phyloP scores from a whole-genome alignment of 2,113 vertebrate species.

The Orycteropus afer region DNA sequence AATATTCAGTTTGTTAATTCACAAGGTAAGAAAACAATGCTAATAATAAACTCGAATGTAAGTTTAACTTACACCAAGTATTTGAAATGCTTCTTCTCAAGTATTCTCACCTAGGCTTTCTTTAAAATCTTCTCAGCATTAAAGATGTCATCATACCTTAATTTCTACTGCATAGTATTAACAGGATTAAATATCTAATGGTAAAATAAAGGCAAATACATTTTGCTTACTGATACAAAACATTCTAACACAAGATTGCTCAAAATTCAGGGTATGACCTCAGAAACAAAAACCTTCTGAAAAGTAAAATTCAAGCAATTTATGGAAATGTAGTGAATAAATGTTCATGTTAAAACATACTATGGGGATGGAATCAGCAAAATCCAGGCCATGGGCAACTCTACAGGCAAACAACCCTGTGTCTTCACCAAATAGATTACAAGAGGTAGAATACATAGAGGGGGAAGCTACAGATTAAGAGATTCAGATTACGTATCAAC shows the following conservation, averaged over 20 bases:
- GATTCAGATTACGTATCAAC: not conserved
- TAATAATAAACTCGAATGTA: conserved; percentile 36
- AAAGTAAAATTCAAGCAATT: conserved; percentile 7
- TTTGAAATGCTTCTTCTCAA: conserved; percentile 40
- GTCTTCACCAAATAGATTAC: conserved; percentile 5
- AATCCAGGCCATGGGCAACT: conserved; percentile 32
- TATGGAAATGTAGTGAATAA: not conserved
- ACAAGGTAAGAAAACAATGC: not conserved
- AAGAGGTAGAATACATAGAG: not conserved
- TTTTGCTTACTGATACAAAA: not conserved
- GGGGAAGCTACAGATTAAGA: not conserved
- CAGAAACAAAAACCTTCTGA: conserved; percentile 24
- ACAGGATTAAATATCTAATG: conserved; percentile 16
- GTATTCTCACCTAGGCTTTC: conserved; percentile 29
- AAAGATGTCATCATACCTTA: not conserved
- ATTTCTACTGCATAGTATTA: conserved; percentile 32
- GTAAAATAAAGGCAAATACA: conserved; percentile 21
- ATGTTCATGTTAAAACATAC: not conserved
- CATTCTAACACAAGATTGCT: not conserved
- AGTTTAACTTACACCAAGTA: conserved; percentile 43
- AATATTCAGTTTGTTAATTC: not conserved
- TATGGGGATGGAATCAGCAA: not conserved
- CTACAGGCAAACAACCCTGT: conserved; percentile 18
- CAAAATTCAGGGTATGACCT: not conserved
- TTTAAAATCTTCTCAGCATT: conserved; percentile 30